Base-by-base conservation (phyloP, 92 coral and sea anemone genomes). In the Parazoanthus atlanticus region DNA sequence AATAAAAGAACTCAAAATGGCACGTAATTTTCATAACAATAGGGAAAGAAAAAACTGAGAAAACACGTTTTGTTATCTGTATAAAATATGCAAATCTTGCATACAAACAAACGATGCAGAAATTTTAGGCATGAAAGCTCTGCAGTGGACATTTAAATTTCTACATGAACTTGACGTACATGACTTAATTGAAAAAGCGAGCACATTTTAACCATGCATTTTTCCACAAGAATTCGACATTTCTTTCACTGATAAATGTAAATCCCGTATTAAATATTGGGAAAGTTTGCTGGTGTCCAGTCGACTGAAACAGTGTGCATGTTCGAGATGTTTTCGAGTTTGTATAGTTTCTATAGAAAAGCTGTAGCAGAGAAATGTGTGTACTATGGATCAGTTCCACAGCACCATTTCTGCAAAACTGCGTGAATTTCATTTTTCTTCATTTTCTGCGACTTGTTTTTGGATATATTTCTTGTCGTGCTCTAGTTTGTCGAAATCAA, bases 21-120 rank as follows among this genome's bases (percentile, higher is more conserved):
- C 74, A 71, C 40, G 13, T 19, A 41, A 84, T 84, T 84, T 84
- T 84, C 87, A 84, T 84, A 84, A 84, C 87, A 84, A 84, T 84
- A 84, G 87, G 66, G 54, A 41, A 41, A 41, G 78, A 84, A 84
- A 80, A 84, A 84, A 69, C 87, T 40, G 61, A 84, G 87, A 84
- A 84, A 84, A 84, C 87, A 84, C 78, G 66, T 70, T 84, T 70
- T 69, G 78, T 84, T 84, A 70, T 84, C 38, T 28, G 41, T 43
- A 41, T 58, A 19, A 70, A 84, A 84, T 84, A 84, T 84, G 87
- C 78, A 84, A 84, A 84, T 84, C 54, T 49, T 40, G 10, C 36
- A 17, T 46, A 84, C 65, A 70, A 84, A 84, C 78, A 69, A 84
- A 40, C 77, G 87, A 82, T 40, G 86, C 86, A 84, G 66, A 82